Evolutionary conservation across 2,113 vertebrate genomes (phyloP), one percentile per base, ranked within the genome.

Genomic region (Papio anubis): DNA sequence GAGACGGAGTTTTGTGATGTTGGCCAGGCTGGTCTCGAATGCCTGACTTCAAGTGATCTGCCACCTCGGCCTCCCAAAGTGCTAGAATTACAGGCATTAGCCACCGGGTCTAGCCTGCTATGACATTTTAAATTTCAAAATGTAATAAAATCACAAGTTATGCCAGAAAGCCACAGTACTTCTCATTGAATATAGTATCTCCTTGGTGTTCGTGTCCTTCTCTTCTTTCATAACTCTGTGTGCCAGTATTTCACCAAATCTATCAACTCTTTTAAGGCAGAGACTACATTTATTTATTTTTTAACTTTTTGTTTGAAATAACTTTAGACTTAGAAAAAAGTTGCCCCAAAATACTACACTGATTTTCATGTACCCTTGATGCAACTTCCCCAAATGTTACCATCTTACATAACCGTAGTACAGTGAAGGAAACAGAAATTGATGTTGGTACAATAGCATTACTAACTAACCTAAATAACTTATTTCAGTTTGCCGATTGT

Each of bases 51-150:
- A 64, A 64, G 61, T 30, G 61, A 30, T 64, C 61, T 12, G 30
- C 27, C 27, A 13, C 27, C 61, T 64, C 5, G 2, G 13, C 61
- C 27, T 30, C 61, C 61, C 27, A 64, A 30, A 30, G 61, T 64
- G 61, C 27, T 30, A 12, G 61, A 27, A 64, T 64, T 64, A 30
- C 61, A 30, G 61, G 61, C 5, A 5, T 64, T 27, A 64, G 11
- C 61, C 12, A 30, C 27, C 5, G 13, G 5, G 2, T 30, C 30
- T 5, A 30, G 27, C 11, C 27, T 82, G 17, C 59, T 64, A 32
- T 55, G 64, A 27, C 21, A 45, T 76, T 95, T 91, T 76, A 82
- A 76, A 87, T 93, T 70, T 90, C 18, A 70, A 70, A 91, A 79
- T 73, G 5, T 84, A 57, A 61, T 79, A 94, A 83, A 70, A 84